These are phyloP conservation scores for Spheniscus humboldti DNA, from an alignment of 2,797 vertebrate species.

Conservation along the genomic window DNA sequence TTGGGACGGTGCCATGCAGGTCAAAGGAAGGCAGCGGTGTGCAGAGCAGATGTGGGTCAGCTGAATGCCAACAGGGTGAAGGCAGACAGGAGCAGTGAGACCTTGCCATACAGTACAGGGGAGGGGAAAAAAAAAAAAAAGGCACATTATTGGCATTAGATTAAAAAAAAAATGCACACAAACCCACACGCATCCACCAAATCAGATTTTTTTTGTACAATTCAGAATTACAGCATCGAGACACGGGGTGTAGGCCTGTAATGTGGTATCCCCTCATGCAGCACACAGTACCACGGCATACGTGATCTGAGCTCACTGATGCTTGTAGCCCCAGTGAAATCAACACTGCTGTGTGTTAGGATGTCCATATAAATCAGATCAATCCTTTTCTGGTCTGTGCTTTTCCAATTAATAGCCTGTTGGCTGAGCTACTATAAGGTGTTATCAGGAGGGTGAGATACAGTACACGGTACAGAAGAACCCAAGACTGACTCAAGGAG, in stretches of 20 bases:
- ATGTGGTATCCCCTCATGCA: not conserved
- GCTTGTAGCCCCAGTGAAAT: not conserved
- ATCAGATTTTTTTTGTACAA: not conserved
- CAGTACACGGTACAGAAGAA: not conserved
- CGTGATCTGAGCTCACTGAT: not conserved
- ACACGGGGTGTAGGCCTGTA: accelerated
- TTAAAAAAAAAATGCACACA: not conserved
- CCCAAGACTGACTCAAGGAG: not conserved
- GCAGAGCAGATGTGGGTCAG: not conserved
- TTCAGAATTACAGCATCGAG: not conserved
- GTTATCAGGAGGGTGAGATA: not conserved
- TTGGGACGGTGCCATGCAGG: not conserved
- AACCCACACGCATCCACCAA: not conserved
- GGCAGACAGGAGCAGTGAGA: not conserved
- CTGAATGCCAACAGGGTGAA: not conserved
- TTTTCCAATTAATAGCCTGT: not conserved
- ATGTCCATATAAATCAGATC: not conserved
- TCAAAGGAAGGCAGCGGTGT: not conserved
- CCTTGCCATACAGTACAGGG: not conserved
- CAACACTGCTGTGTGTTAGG: not conserved
- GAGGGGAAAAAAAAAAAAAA: not conserved
- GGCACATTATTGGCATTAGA: not conserved
- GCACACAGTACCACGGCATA: accelerated
- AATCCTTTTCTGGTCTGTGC: not conserved
- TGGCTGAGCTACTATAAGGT: not conserved